Evolutionary conservation across 1,140 invertebrate species (phyloP), one percentile per base, ranked within the genome.

Genomic region (Drosophila quadrilineata): DNA sequence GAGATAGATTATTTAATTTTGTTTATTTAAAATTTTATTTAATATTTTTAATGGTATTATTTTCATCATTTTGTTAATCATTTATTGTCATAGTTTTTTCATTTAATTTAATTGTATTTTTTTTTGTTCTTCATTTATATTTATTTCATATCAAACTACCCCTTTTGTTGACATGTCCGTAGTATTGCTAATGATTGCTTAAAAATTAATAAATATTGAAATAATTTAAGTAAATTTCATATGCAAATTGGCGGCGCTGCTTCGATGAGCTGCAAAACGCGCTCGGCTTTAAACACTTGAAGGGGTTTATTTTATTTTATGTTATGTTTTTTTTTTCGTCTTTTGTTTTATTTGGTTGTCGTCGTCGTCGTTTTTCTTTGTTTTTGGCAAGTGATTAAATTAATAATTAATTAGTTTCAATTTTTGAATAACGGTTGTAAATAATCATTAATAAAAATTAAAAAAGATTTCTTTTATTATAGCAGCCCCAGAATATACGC

Each of bases 361-460:
- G 17, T 21, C 38, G 40, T 24, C 17, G 21, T 17, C 21, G 21
- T 46, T 24, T 77, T 60, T 71, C 68, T 60, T 67, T 59, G 41
- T 58, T 57, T 71, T 67, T 68, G 82, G 46, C 72, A 85, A 77
- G 68, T 86, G 76, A 87, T 86, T 88, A 88, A 88, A 88, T 88
- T 86, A 88, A 88, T 76, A 88, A 87, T 86, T 88, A 88, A 88
- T 88, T 88, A 88, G 87, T 86, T 79, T 82, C 54, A 88, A 86
- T 79, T 87, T 87, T 75, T 85, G 75, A 86, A 88, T 86, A 88
- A 86, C 86, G 75, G 79, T 75, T 86, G 72, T 88, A 86, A 88
- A 88, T 88, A 82, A 88, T 88, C 80, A 88, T 88, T 88, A 86
- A 88, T 86, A 88, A 88, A 88, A 88, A 88, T 82, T 72, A 68